Conservation (phyloP, 2,113 vertebrate genomes). For the Sinocyclocheilus anophthalmus region DNA sequence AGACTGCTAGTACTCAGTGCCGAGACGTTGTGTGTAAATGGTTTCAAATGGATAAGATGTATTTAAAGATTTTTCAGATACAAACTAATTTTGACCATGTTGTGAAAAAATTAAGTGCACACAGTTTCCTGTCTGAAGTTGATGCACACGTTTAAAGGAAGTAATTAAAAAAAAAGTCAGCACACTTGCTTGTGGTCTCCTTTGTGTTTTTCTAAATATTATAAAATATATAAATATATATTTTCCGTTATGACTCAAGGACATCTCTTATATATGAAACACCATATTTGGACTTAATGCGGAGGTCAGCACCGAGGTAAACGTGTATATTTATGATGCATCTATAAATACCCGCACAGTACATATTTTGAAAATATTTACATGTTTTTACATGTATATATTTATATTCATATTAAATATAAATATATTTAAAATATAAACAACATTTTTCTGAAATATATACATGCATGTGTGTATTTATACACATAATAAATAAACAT, state of each 20-base stretch:
- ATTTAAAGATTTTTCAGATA: constrained; percentile 69
- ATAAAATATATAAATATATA: too few species aligned
- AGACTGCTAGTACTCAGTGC: constrained; percentile 86
- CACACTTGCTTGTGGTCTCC: constrained; percentile 58
- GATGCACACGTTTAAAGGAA: constrained; percentile 91
- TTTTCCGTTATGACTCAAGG: background rate
- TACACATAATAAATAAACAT: too few species aligned
- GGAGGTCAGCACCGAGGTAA: too few species aligned
- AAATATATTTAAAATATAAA: too few species aligned
- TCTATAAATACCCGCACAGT: too few species aligned
- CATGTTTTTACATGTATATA: too few species aligned
- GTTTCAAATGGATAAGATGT: constrained; percentile 84
- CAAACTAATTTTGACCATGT: constrained; percentile 87
- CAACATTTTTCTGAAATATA: too few species aligned
- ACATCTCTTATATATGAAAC: background rate
- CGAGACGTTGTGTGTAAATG: constrained; percentile 90
- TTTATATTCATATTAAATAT: too few species aligned
- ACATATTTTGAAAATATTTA: too few species aligned
- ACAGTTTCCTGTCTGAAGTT: constrained; percentile 94
- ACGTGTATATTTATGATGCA: too few species aligned
- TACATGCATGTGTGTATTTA: too few species aligned
- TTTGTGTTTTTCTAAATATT: background rate
- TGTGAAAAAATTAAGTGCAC: constrained; percentile 93
- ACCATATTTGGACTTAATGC: too few species aligned
- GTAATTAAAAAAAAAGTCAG: constrained; percentile 69